These are phyloP conservation scores for Ormyrus labotus DNA, from an alignment of 2,888 invertebrate species.

Conservation along the genomic window DNA sequence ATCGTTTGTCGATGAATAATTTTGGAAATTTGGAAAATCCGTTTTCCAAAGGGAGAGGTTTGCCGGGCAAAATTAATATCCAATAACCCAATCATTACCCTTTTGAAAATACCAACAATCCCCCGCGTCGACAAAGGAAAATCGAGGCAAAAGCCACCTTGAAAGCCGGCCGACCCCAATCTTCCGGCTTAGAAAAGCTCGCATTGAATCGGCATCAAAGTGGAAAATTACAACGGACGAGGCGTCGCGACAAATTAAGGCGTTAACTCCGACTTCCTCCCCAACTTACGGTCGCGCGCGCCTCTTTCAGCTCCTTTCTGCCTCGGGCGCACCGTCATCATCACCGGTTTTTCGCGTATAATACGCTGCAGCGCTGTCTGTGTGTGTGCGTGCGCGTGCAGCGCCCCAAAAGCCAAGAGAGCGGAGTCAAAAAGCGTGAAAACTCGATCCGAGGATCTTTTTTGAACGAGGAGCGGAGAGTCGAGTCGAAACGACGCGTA, in stretches of 20 bases:
- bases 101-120: not conserved
- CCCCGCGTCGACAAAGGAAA: not conserved
- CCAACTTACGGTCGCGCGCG: not conserved
- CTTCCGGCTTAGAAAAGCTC: slow-evolving; percentile 9
- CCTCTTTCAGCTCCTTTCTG: slow-evolving; percentile 17
- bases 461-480: slow-evolving; percentile 60
- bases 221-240: slow-evolving; percentile 49
- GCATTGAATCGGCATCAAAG: slow-evolving; percentile 46
- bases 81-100: not conserved
- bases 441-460: slow-evolving; percentile 61
- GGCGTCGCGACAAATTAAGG: slow-evolving; percentile 52
- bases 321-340: slow-evolving; percentile 24
- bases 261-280: slow-evolving; percentile 56
- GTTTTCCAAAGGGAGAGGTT: no score
- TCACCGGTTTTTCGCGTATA: slow-evolving; percentile 31
- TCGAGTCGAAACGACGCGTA: slow-evolving; percentile 62
- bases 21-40: no score
- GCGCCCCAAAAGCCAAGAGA: slow-evolving; percentile 5
- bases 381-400: no score
- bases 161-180: not conserved
- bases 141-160: not conserved
- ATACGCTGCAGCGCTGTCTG: not conserved
- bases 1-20: no score
- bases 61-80: not conserved
- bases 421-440: slow-evolving; percentile 65